A percentile compares a stretch with the other conserved stretches of the same genome.
phyloP scores from a whole-genome alignment of 2,797 vertebrate species.

The Myotis daubentonii region DNA sequence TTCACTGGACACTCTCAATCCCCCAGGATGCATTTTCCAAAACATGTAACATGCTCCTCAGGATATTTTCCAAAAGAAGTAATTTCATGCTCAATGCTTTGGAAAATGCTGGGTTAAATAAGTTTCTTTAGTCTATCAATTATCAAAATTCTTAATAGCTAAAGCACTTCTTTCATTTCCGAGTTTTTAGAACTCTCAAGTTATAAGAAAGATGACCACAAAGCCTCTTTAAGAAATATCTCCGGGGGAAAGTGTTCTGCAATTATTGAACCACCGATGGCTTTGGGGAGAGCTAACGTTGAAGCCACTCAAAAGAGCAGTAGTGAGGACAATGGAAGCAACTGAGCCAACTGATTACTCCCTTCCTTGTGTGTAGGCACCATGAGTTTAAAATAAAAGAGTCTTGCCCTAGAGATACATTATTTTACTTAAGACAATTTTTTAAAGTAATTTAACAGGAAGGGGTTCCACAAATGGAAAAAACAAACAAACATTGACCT shows the following conservation, averaged over 20 bases:
- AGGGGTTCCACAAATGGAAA: neutral
- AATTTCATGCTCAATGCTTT: neutral
- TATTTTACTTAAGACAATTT: conserved; percentile 58
- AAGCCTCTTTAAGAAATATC: neutral
- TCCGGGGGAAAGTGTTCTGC: neutral
- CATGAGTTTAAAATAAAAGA: neutral
- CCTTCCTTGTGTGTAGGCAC: neutral
- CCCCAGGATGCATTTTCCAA: neutral
- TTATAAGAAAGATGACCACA: neutral
- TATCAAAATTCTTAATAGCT: neutral
- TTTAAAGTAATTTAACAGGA: conserved; percentile 51
- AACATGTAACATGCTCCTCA: neutral
- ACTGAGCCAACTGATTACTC: neutral
- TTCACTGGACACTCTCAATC: neutral
- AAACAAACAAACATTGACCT: neutral
- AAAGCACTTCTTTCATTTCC: neutral
- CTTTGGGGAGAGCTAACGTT: conserved; percentile 17
- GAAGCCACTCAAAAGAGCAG: conserved; percentile 19
- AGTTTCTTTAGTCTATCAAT: neutral
- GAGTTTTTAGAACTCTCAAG: conserved; percentile 4
- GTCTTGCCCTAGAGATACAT: neutral
- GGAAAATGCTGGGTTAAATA: neutral
- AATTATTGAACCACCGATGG: neutral
- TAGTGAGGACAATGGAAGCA: conserved; percentile 35
- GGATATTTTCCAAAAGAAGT: neutral